These are phyloP conservation scores for Carassius carassius DNA, from an alignment of 2,113 vertebrate species.

Conservation along the genomic window DNA sequence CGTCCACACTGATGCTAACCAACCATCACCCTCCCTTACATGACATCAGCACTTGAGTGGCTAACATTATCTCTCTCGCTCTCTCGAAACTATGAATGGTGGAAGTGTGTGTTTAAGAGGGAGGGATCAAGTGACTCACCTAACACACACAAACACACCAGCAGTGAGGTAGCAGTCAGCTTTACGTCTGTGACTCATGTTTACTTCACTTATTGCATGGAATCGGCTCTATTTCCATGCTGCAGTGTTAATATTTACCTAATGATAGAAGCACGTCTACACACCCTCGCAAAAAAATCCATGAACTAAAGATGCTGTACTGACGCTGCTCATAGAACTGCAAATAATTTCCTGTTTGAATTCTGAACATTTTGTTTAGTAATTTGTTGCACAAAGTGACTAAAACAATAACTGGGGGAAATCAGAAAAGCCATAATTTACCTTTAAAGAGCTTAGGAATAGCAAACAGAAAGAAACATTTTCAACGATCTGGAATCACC, in stretches of 20 bases:
- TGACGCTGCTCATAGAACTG: neutral
- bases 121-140: conserved; percentile 48
- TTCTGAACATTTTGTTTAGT: neutral
- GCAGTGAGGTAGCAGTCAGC: conserved; percentile 67
- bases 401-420: neutral
- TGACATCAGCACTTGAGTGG: conserved; percentile 63
- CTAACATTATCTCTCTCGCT: conserved; percentile 67
- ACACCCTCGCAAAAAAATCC: conserved; percentile 53
- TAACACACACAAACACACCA: conserved; percentile 63
- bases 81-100: conserved; percentile 55
- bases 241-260: conserved; percentile 68
- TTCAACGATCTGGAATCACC: neutral
- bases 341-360: neutral
- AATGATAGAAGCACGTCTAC: conserved; percentile 61
- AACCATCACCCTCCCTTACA: conserved; percentile 6
- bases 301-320: conserved; percentile 18
- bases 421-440: neutral
- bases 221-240: conserved; percentile 65
- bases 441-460: neutral
- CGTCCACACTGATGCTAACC: conserved; percentile 35
- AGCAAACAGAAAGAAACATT: neutral
- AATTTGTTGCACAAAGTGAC: neutral
- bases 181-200: conserved; percentile 77
- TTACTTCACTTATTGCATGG: conserved; percentile 68
- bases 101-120: conserved; percentile 49